A percentile compares a stretch with the other conserved stretches of the same genome.
Evolutionary conservation across 2,113 vertebrate genomes (phyloP).

Genomic region (Mus musculus): GRCm39 chr13:70177001-70177500

Average conservation of each 20-base stretch:
- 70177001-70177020: neutral
- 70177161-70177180: neutral
- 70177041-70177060: neutral
- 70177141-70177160: neutral
- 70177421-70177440: neutral
- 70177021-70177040: neutral
- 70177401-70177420: neutral
- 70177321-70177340: neutral
- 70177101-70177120: neutral
- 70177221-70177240: rapidly evolving
- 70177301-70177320: neutral
- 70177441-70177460: neutral
- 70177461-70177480: neutral
- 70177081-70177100: neutral
- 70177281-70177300: neutral
- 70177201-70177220: neutral
- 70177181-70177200: neutral
- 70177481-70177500: neutral
- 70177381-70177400: neutral
- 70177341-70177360: neutral
- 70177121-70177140: neutral
- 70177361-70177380: neutral
- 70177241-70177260: neutral
- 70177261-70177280: neutral
- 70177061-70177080: neutral